Percentiles rank a stretch among this genome's conserved stretches.
Evolutionary conservation across 2,888 invertebrate species (phyloP).

Genomic region (Pimpla rufipes): DNA sequence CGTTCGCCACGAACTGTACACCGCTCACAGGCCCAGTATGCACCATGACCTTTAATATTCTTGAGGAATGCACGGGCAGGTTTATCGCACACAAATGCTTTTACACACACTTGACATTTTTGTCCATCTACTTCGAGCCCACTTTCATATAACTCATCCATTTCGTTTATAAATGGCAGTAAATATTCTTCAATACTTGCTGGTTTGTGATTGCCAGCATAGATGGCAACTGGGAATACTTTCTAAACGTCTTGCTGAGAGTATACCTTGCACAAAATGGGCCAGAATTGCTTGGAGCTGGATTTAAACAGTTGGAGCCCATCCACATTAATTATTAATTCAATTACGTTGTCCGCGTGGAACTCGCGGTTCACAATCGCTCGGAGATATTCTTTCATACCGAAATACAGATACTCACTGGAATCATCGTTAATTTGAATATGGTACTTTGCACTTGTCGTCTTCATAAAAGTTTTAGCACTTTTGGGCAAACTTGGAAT

Average conservation of each 20-base stretch:
- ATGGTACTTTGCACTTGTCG: not conserved
- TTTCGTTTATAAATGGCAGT: slow-evolving; percentile 40
- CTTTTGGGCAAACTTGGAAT: slow-evolving; percentile 6
- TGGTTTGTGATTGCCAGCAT: slow-evolving; percentile 49
- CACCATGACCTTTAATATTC: slow-evolving; percentile 23
- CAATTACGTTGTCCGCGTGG: slow-evolving; percentile 14
- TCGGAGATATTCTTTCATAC: slow-evolving; percentile 14
- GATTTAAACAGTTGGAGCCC: slow-evolving; percentile 44
- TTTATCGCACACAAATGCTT: slow-evolving; percentile 35
- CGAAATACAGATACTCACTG: slow-evolving; percentile 26
- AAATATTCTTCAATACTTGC: slow-evolving; percentile 29
- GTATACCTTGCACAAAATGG: slow-evolving; percentile 39
- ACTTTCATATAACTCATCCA: slow-evolving; percentile 15
- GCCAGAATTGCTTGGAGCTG: slow-evolving; percentile 54
- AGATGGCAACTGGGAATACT: slow-evolving; percentile 46
- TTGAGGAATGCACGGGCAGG: slow-evolving; percentile 37
- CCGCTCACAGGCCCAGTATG: slow-evolving; percentile 35
- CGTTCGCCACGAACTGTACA: slow-evolving; percentile 30
- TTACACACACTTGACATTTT: not conserved
- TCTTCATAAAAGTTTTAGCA: slow-evolving; percentile 2
- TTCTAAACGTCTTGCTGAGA: slow-evolving; percentile 25
- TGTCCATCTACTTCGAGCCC: slow-evolving; percentile 13
- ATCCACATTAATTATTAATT: slow-evolving; percentile 34
- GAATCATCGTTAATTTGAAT: not conserved
- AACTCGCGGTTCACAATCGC: slow-evolving; percentile 17